phyloP scores from a whole-genome alignment of 1,140 invertebrate species.

The Hylyphantes graminicola region DNA sequence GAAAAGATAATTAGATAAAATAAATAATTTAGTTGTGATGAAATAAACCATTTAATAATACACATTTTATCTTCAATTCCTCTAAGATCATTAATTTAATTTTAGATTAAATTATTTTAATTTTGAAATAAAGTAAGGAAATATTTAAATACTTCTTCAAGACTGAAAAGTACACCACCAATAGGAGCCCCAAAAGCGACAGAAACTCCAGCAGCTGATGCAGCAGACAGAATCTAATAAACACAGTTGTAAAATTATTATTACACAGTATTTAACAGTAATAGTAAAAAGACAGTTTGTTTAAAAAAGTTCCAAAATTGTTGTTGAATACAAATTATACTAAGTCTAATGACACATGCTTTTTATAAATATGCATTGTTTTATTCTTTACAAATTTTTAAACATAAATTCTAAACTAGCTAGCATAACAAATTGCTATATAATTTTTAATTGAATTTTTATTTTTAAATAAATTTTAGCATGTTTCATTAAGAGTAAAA shows the following conservation, averaged over 20 bases:
- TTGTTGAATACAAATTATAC: too few relatives aligned
- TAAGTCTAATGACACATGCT: too few relatives aligned
- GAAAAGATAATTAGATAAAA: constrained; percentile 61
- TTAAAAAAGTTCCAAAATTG: too few relatives aligned
- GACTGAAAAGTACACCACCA: constrained; percentile 94
- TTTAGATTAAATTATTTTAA: not conserved
- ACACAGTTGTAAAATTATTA: constrained; percentile 9
- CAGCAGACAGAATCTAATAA: constrained; percentile 89
- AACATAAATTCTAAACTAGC: too few relatives aligned
- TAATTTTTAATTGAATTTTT: too few relatives aligned
- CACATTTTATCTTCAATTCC: too few relatives aligned
- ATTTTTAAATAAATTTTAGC: too few relatives aligned
- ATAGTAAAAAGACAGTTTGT: not conserved
- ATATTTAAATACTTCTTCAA: constrained; percentile 86
- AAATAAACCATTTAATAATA: too few relatives aligned
- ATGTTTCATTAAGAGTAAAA: too few relatives aligned
- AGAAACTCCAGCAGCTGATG: constrained; percentile 97
- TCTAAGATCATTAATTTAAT: not conserved
- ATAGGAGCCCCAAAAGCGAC: constrained; percentile 99
- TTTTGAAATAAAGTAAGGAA: not conserved
- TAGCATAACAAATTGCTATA: too few relatives aligned
- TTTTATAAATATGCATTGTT: too few relatives aligned
- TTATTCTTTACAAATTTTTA: too few relatives aligned
- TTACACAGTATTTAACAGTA: not conserved
- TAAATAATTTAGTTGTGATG: not conserved